A percentile compares a stretch with the other conserved stretches of the same genome.
Evolutionary conservation across 2,113 vertebrate genomes (phyloP).

Genomic region (Callithrix jacchus): DNA sequence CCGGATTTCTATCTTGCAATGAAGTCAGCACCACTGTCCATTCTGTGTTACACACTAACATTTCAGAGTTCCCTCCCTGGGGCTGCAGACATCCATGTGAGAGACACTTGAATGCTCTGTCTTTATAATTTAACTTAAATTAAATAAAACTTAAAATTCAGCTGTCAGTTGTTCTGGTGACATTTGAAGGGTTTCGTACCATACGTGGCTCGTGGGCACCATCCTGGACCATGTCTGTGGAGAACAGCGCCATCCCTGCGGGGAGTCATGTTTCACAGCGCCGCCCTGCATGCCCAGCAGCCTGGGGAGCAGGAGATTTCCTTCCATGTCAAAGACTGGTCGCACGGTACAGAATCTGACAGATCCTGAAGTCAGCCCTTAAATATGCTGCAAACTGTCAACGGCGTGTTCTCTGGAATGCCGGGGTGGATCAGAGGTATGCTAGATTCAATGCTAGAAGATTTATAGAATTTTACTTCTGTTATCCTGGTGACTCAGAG

Average conservation of each 20-base stretch:
- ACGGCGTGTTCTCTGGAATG: background rate
- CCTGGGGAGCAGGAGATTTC: background rate
- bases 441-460: no score
- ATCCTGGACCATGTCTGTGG: background rate
- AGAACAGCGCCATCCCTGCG: background rate
- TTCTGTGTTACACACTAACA: background rate
- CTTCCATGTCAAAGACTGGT: background rate
- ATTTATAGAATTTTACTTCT: background rate
- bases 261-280: fast-evolving
- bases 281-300: no score
- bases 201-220: background rate
- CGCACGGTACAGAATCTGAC: background rate
- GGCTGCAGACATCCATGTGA: background rate
- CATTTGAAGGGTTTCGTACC: background rate
- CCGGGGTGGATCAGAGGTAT: background rate
- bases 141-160: background rate
- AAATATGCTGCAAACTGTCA: background rate
- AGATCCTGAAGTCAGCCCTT: background rate
- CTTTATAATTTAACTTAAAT: slow-evolving; percentile 1
- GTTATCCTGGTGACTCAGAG: background rate
- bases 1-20: background rate
- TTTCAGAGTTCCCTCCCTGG: background rate
- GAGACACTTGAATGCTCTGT: background rate
- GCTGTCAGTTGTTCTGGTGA: background rate
- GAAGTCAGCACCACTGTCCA: background rate